phyloP scores from a whole-genome alignment of 2,797 vertebrate species.

The Hoplostethus mediterraneus region DNA sequence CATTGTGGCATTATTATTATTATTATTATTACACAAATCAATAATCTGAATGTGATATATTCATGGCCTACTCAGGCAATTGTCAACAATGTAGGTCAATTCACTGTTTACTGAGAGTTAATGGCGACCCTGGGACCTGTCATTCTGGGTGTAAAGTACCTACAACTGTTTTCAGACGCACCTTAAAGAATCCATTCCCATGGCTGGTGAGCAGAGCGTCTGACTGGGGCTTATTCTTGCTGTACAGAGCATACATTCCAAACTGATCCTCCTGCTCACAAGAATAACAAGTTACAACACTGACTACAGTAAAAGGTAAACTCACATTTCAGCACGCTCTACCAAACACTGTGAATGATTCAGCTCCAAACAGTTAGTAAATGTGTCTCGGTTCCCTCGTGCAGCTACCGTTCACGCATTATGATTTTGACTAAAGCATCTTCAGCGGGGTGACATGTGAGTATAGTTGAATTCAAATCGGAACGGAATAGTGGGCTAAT shows the following conservation, averaged over 20 bases:
- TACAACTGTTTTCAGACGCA: constrained; percentile 69
- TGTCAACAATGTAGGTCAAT: not conserved
- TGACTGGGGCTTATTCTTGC: constrained; percentile 91
- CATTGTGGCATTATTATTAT: not conserved
- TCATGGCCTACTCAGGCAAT: not conserved
- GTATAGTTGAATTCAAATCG: not conserved
- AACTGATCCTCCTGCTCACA: constrained; percentile 89
- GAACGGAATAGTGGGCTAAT: not conserved
- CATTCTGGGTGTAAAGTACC: constrained; percentile 30
- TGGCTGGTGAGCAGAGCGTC: constrained; percentile 88
- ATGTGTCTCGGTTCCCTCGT: constrained; percentile 1
- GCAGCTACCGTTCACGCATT: not conserved
- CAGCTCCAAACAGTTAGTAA: constrained; percentile 10
- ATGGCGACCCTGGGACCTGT: constrained; percentile 18
- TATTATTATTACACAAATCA: not conserved
- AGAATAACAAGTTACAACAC: constrained; percentile 74
- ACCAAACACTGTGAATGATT: constrained; percentile 26
- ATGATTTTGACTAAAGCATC: not conserved
- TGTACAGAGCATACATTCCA: constrained; percentile 91
- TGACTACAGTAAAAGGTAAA: constrained; percentile 47
- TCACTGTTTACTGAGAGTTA: not conserved
- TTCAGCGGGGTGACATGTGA: not conserved
- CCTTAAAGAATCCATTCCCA: constrained; percentile 91
- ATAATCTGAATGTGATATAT: not conserved
- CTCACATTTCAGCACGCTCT: constrained; percentile 37